phyloP scores from a whole-genome alignment of 2,113 vertebrate species.

The Nyctereutes procyonoides region DNA sequence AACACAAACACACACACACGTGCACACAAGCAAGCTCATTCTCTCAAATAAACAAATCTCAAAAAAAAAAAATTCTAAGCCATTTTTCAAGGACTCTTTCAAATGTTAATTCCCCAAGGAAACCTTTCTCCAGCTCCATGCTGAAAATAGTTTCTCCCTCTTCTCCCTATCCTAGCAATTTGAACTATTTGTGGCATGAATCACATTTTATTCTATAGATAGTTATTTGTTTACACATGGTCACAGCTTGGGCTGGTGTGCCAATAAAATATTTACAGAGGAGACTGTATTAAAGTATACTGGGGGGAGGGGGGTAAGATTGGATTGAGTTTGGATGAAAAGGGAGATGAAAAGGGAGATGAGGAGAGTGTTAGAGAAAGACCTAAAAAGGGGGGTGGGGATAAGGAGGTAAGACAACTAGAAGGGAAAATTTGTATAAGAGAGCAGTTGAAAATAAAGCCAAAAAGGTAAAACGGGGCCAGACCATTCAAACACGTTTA shows the following conservation, averaged over 20 bases:
- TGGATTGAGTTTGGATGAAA: not conserved
- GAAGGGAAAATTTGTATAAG: not conserved
- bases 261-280: conserved; percentile 8
- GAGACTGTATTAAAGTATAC: not conserved
- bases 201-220: not conserved
- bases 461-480: not conserved
- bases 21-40: too few relatives aligned
- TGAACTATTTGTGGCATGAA: not conserved
- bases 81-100: conserved; percentile 13
- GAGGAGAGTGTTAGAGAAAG: not conserved
- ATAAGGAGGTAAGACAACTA: not conserved
- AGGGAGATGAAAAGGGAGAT: not conserved
- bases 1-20: too few relatives aligned
- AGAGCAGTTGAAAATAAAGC: not conserved
- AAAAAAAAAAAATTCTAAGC: not conserved
- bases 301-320: not conserved
- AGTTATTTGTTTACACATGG: not conserved
- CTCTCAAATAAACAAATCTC: not conserved
- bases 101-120: not conserved
- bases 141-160: not conserved
- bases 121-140: not conserved
- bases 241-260: not conserved
- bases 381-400: not conserved
- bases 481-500: conserved; percentile 3
- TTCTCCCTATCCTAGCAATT: not conserved